Conservation (phyloP, 2,113 vertebrate genomes). For the Grammomys surdaster region DNA sequence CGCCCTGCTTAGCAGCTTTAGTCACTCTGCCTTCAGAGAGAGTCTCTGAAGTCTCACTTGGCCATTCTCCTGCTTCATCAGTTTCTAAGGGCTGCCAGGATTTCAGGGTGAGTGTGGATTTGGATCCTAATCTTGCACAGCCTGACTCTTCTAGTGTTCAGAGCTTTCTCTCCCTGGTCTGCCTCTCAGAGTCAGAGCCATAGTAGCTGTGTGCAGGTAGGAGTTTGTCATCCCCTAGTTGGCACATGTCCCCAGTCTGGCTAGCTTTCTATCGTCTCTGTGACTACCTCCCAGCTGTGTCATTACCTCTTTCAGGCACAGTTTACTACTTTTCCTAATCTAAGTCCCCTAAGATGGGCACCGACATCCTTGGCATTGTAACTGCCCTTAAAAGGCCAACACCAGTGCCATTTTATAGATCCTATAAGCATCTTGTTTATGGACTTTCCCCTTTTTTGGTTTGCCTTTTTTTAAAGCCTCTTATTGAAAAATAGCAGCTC, state of each 20-base stretch:
- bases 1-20: not conserved
- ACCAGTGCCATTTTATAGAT: not conserved
- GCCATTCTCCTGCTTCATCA: fast-evolving
- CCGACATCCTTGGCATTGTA: not conserved
- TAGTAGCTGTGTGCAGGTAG: not conserved
- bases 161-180: not conserved
- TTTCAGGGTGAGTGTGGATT: not conserved
- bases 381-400: not conserved
- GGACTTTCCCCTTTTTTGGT: not conserved
- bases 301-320: not conserved
- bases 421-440: not conserved
- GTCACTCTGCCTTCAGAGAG: not conserved
- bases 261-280: not conserved
- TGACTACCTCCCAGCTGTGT: not conserved
- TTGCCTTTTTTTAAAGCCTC: not conserved
- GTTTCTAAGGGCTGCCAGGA: not conserved
- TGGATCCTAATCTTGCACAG: not conserved
- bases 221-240: not conserved
- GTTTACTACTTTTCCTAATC: not conserved
- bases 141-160: not conserved
- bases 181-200: not conserved
- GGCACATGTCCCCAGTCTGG: not conserved
- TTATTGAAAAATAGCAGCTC: not conserved
- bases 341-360: not conserved
- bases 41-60: no score